A percentile compares a stretch with the other conserved stretches of the same genome.
Evolutionary conservation across 2,888 invertebrate species (phyloP).

Genomic region (Limnephilus rhombicus): DNA sequence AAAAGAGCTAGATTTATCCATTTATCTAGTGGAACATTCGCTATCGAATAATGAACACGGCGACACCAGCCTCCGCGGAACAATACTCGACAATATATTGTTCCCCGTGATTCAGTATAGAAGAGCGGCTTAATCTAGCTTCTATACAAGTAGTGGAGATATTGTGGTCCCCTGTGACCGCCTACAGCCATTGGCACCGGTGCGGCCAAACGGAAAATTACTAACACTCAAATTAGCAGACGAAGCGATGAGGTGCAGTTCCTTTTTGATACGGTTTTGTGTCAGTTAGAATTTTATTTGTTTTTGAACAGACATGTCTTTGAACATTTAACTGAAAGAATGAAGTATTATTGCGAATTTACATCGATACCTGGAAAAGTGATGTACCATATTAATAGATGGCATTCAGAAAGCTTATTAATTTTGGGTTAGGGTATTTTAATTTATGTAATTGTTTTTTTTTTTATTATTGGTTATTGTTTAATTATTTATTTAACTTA

Average conservation of each 20-base stretch:
- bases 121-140: neutral
- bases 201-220: slow-evolving; percentile 3
- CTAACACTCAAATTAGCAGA: neutral
- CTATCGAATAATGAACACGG: slow-evolving; percentile 15
- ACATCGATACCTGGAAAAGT: no score
- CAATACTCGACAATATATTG: slow-evolving; percentile 6
- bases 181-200: neutral
- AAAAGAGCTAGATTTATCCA: neutral
- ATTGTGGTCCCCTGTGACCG: neutral
- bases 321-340: neutral
- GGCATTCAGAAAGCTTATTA: no score
- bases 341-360: neutral
- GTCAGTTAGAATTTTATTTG: neutral
- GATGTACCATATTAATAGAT: no score
- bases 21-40: neutral
- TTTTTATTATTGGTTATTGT: no score
- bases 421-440: no score
- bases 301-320: neutral
- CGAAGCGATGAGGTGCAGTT: neutral
- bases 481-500: no score
- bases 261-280: neutral
- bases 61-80: neutral
- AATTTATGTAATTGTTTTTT: no score
- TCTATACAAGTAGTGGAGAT: neutral
- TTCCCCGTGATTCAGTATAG: slow-evolving; percentile 16